A percentile compares a stretch with the other conserved stretches of the same genome.
Conservation (phyloP, 2,888 invertebrate species). For the Cylloceria caligata region DNA sequence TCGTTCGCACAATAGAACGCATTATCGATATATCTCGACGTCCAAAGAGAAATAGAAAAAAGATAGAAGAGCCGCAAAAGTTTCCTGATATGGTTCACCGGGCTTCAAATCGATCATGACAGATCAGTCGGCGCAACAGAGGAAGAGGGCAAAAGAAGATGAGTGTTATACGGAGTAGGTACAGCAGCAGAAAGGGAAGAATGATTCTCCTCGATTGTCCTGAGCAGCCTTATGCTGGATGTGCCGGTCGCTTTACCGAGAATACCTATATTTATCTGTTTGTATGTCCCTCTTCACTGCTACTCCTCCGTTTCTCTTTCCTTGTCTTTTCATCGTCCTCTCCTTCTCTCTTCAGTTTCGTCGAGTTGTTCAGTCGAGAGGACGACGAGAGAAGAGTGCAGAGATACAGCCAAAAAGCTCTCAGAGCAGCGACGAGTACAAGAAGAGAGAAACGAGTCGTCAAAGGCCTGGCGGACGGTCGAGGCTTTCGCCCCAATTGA, state of each 20-base stretch:
- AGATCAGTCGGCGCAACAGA: constrained; percentile 1
- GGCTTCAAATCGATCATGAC: constrained; percentile 27
- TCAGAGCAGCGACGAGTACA: constrained; percentile 32
- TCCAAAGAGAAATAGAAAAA: neutral
- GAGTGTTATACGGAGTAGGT: neutral
- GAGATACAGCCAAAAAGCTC: constrained; percentile 48
- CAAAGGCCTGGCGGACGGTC: constrained; percentile 36
- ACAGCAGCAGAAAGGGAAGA: constrained; percentile 25
- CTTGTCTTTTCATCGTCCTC: constrained; percentile 15
- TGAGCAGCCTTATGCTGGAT: constrained; percentile 29
- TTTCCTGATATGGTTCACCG: neutral
- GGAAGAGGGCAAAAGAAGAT: constrained; percentile 2
- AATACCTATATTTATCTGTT: constrained; percentile 42
- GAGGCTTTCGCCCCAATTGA: constrained; percentile 53
- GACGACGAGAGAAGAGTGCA: constrained; percentile 29
- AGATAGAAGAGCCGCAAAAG: neutral
- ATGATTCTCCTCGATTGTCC: constrained; percentile 52
- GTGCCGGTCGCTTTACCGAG: constrained; percentile 29
- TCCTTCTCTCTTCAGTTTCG: constrained; percentile 23
- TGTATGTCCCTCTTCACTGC: constrained; percentile 40
- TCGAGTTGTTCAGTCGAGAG: constrained; percentile 49
- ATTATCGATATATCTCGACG: constrained; percentile 15
- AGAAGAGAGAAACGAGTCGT: constrained; percentile 54
- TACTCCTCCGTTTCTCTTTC: constrained; percentile 18
- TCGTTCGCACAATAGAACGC: constrained; percentile 22